Conservation (phyloP, 1,140 invertebrate species). For the Lordiphosa clarofinis region DNA sequence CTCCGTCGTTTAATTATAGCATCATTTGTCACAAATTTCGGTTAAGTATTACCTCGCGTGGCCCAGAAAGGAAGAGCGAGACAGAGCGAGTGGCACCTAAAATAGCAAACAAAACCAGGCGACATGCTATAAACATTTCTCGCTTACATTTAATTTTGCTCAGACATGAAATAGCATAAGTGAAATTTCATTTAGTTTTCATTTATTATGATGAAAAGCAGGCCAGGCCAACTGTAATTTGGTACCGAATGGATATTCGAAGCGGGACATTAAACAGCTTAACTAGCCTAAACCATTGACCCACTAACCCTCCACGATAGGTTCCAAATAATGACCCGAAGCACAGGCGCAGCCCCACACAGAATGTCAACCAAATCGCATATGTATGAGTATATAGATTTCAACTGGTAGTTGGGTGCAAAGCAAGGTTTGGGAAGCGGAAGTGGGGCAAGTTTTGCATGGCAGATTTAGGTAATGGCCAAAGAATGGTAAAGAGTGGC, state of each 20-base stretch:
- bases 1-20: conserved; percentile 64
- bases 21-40: conserved; percentile 62
- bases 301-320: conserved; percentile 60
- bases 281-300: conserved; percentile 65
- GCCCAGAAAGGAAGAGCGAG: conserved; percentile 52
- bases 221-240: conserved; percentile 49
- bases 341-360: conserved; percentile 6
- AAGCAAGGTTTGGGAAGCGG: conserved; percentile 29
- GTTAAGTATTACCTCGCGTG: conserved; percentile 59
- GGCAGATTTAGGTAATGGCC: conserved; percentile 9
- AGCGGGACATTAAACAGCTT: conserved; percentile 43
- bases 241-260: conserved; percentile 36
- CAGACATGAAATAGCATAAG: conserved; percentile 68
- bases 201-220: conserved; percentile 58
- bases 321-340: conserved; percentile 62
- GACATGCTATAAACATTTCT: conserved; percentile 67
- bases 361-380: conserved; percentile 68
- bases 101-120: conserved; percentile 14
- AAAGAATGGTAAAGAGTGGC: not conserved
- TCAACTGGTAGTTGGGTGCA: conserved; percentile 19
- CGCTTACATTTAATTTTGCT: conserved; percentile 66
- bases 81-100: conserved; percentile 12
- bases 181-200: conserved; percentile 74
- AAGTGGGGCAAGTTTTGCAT: conserved; percentile 42
- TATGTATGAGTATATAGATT: conserved; percentile 43